Evolutionary conservation across 2,113 vertebrate genomes (phyloP), one percentile per base, ranked within the genome.

Genomic region (Crotophaga sulcirostris): DNA sequence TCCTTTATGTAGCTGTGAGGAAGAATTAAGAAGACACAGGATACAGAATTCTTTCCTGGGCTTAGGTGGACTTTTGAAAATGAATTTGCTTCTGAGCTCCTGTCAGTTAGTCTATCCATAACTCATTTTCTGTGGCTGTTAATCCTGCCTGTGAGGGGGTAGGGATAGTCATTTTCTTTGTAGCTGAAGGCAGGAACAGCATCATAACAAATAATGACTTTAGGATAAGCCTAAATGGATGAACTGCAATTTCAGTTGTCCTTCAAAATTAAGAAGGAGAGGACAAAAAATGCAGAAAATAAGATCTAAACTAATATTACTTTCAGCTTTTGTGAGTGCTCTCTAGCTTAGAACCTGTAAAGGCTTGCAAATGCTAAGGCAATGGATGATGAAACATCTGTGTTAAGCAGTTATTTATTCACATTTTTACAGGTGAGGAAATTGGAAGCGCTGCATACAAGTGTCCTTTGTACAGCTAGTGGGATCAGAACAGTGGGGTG

Each of bases 171-270:
- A 96, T 96, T 97, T 96, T 91, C 93, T 91, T 84, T 88, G 84
- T 85, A 94, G 91, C 74, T 97, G 91, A 94, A 95, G 87, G 87
- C 91, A 95, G 93, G 90, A 96, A 95, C 82, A 95, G 91, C 78
- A 94, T 96, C 82, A 94, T 96, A 94, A 94, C 90, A 94, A 97
- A 95, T 95, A 96, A 96, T 95, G 94, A 94, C 93, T 96, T 96
- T 88, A 97, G 93, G 93, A 94, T 94, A 95, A 96, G 70, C 74
- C 89, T 93, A 95, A 96, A 96, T 67, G 49, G 87, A 95, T 96
- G 93, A 94, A 93, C 26, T 69, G 42, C 75, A 90, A 85, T 96
- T 94, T 89, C 84, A 88, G 59, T 93, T 95, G 93, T 94, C 93
- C 94, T 93, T 96, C 93, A 94, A 93, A 96, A 96, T 94, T 96